Base-by-base conservation (phyloP, 2,888 invertebrate species). In the Melikaiella ostensackeni region DNA sequence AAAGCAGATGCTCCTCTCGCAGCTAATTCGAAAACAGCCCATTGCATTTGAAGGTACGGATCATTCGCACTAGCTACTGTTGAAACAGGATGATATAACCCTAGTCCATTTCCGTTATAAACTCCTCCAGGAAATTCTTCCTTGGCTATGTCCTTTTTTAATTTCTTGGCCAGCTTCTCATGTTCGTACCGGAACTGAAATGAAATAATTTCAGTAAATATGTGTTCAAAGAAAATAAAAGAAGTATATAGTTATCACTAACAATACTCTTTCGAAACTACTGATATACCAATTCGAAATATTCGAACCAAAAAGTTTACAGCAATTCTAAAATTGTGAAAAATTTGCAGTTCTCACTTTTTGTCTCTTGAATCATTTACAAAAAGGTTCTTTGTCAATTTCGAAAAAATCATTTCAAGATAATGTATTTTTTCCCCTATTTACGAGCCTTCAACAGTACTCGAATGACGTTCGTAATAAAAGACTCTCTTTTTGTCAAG, bases 1-100 rank as follows among this genome's bases (percentile, higher is more conserved):
- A 92, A 92, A 66, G 92, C 92, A 24, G 92, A 91, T 59, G 91
- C 89, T 33, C 90, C 91, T 79, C 91, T 87, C 35, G 91, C 86
- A 57, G 91, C 91, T 64, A 91, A 83, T 84, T 91, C 91, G 77
- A 90, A 89, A 33, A 90, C 89, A 74, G 91, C 90, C 91, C 91
- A 91, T 80, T 91, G 91, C 90, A 91, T 90, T 79, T 89, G 88
- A 75, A 91, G 79, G 83, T 90, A 90, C 30, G 89, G 89, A 83
- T 91, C 90, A 75, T 84, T 87, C 13, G 84, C 82, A 30, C 84
- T 80, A 73, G 80, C 82, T 35, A 87, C 87, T 46, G 88, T 82
- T 35, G 91, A 85, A 75, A 88, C 87, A 62, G 89, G 88, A 86
- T 91, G 89, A 83, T 91, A 91, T 75, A 91, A 86, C 59, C 89